These are phyloP conservation scores for Hyphantria cunea DNA, from an alignment of 1,140 invertebrate genomes.

Conservation along the genomic window DNA sequence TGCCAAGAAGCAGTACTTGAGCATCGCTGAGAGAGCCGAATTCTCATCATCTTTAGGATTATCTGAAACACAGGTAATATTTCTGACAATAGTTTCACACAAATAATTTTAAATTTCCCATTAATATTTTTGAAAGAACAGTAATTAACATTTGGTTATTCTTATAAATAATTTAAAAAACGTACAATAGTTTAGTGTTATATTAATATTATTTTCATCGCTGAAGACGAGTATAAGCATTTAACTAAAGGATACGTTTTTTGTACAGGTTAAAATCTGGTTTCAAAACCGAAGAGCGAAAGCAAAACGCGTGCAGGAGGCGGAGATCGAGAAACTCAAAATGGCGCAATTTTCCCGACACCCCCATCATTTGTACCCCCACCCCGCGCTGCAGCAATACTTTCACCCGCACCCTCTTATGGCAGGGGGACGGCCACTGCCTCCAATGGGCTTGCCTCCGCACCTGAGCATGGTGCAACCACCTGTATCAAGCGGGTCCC, in stretches of 20 bases:
- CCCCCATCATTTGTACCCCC: conserved; percentile 76
- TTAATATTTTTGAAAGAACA: too few species aligned
- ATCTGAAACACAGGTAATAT: conserved; percentile 94
- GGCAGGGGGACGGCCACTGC: conserved; percentile 64
- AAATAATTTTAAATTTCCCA: too few species aligned
- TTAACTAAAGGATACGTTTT: too few species aligned
- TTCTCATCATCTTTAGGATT: conserved; percentile 96
- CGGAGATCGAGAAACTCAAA: conserved; percentile 94
- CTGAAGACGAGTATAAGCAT: too few species aligned
- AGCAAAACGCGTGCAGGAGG: conserved; percentile 96
- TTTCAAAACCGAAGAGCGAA: conserved; percentile 98
- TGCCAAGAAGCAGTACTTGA: conserved; percentile 97
- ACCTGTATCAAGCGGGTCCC: conserved; percentile 59
- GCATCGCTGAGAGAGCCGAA: conserved; percentile 97
- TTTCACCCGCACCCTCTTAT: conserved; percentile 74
- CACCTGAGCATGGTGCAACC: conserved; percentile 72
- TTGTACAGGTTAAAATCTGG: conserved; percentile 96
- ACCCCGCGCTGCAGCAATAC: conserved; percentile 75
- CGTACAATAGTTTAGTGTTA: too few species aligned
- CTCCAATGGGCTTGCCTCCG: conserved; percentile 66
- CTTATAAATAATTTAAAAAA: too few species aligned
- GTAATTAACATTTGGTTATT: too few species aligned
- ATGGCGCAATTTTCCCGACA: conserved; percentile 85
- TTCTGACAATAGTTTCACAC: not conserved
- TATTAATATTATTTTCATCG: too few species aligned